These are phyloP conservation scores for Menura novaehollandiae DNA, from an alignment of 2,113 vertebrate species.

Conservation along the genomic window DNA sequence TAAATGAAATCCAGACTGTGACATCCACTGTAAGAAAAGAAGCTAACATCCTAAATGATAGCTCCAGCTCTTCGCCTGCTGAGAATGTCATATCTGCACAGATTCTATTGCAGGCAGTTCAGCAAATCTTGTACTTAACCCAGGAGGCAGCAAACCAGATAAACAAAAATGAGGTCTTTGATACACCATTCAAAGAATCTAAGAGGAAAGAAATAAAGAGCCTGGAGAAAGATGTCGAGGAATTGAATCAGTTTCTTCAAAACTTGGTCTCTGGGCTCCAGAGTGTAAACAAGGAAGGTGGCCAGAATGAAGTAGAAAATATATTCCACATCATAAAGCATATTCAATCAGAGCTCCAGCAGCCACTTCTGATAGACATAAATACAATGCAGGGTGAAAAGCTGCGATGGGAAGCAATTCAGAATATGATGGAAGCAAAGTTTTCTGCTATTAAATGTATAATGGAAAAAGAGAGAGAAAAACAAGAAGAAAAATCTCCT, in stretches of 20 bases:
- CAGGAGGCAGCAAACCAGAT: constrained; percentile 70
- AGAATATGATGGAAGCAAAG: constrained; percentile 72
- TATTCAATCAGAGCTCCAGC: constrained; percentile 69
- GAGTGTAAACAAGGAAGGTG: constrained; percentile 58
- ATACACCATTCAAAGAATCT: constrained; percentile 68
- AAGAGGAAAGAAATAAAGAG: constrained; percentile 74
- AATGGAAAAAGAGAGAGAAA: constrained; percentile 21
- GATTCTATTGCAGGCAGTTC: constrained; percentile 69
- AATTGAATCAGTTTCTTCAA: constrained; percentile 58
- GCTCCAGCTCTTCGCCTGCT: constrained; percentile 15
- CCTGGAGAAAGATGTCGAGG: constrained; percentile 56
- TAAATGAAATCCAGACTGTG: constrained; percentile 72
- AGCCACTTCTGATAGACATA: constrained; percentile 56
- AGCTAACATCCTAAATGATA: constrained; percentile 56
- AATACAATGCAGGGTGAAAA: constrained; percentile 68
- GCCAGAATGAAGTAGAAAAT: constrained; percentile 64
- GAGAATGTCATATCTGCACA: constrained; percentile 69
- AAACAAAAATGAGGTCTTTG: constrained; percentile 68
- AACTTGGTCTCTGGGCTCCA: constrained; percentile 69
- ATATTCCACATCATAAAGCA: constrained; percentile 64
- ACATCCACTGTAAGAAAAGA: constrained; percentile 69
- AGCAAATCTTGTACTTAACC: constrained; percentile 69
- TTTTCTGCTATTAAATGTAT: constrained; percentile 65
- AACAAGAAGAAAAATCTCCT: background rate
- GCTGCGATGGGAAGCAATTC: constrained; percentile 69